phyloP scores from a whole-genome alignment of 2,797 vertebrate species.

The Pteropus rufus region DNA sequence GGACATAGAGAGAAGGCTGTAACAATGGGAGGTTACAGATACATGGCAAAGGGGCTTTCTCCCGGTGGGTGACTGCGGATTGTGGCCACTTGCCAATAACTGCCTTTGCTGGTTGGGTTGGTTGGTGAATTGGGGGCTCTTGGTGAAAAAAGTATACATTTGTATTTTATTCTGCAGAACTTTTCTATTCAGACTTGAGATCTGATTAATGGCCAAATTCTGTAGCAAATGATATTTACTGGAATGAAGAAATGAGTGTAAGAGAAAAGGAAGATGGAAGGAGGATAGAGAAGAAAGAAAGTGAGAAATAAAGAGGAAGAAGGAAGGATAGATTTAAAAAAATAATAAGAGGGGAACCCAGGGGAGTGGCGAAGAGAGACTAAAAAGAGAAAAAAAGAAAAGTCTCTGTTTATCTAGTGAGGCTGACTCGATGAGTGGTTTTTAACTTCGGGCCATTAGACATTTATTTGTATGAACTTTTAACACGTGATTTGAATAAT shows the following conservation, averaged over 20 bases:
- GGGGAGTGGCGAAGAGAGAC: neutral
- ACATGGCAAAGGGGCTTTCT: accelerated
- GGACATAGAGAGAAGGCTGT: neutral
- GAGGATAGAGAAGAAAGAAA: neutral
- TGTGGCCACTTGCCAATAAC: neutral
- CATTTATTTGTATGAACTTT: neutral
- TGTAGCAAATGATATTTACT: neutral
- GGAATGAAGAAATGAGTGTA: neutral
- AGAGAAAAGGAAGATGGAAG: neutral
- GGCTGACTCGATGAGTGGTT: neutral
- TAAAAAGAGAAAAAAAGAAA: neutral
- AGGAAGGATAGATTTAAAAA: neutral
- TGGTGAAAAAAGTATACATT: neutral
- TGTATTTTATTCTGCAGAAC: neutral
- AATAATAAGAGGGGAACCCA: neutral
- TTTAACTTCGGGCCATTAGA: neutral
- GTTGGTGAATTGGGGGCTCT: neutral
- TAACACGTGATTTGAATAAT: neutral
- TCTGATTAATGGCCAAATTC: neutral
- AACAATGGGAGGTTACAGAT: accelerated
- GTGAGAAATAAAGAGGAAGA: neutral
- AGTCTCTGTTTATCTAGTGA: neutral
- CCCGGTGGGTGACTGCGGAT: neutral
- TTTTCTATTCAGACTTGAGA: neutral
- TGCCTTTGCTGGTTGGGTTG: neutral